A percentile compares a stretch with the other conserved stretches of the same genome.
These are phyloP conservation scores for Petroica traversi DNA, from an alignment of 2,113 vertebrate genomes.

Conservation along the genomic window DNA sequence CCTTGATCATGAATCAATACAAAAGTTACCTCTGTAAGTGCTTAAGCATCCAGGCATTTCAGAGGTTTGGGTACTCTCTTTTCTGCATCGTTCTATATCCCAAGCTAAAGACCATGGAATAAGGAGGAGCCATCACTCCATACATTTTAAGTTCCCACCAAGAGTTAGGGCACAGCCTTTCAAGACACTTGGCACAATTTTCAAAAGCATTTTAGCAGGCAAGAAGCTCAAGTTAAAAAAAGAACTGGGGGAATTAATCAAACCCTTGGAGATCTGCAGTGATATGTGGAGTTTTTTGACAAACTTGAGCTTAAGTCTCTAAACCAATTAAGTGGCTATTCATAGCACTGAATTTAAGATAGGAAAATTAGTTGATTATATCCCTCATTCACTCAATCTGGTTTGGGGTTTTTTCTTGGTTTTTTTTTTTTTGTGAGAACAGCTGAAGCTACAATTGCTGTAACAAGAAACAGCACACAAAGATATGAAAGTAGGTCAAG, in stretches of 20 bases:
- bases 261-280: too few relatives aligned
- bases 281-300: too few relatives aligned
- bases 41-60: neutral
- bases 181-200: neutral
- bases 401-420: neutral
- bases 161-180: neutral
- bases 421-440: neutral
- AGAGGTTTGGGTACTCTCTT: neutral
- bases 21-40: neutral
- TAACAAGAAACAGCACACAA: neutral
- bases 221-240: neutral
- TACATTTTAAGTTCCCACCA: rapidly evolving
- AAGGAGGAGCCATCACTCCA: neutral
- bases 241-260: too few relatives aligned
- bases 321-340: neutral
- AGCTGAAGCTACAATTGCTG: neutral
- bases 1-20: neutral
- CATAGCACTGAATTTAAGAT: neutral
- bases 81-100: neutral
- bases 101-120: rapidly evolving
- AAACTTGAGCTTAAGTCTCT: neutral
- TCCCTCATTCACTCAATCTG: neutral
- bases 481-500: neutral
- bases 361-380: neutral
- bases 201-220: neutral